Evolutionary conservation across 2,797 vertebrate species (phyloP).

Genomic region (Protonibea diacanthus): DNA sequence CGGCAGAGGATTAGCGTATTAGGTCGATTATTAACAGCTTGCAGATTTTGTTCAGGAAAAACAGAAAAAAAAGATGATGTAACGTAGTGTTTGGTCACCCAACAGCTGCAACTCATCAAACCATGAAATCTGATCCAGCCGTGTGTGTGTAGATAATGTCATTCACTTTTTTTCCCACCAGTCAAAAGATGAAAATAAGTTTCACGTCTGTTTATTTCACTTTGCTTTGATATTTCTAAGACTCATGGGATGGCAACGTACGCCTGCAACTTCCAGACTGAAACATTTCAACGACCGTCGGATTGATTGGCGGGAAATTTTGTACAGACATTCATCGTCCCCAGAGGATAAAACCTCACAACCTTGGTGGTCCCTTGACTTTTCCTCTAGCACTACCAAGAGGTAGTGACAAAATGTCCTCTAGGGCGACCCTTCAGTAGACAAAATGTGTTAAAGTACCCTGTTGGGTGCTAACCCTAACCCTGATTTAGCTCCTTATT

Average conservation of each 20-base stretch:
- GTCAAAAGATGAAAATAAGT: neutral
- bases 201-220: no score
- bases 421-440: no score
- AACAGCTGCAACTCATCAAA: constrained; percentile 26
- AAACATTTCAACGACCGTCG: neutral
- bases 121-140: constrained; percentile 15
- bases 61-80: constrained; percentile 11
- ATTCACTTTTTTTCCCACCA: neutral
- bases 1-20: constrained; percentile 19
- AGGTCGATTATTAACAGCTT: constrained; percentile 11
- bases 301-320: neutral
- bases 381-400: neutral
- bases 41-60: constrained; percentile 20
- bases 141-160: constrained; percentile 8
- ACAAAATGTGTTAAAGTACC: no score
- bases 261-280: neutral
- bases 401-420: neutral
- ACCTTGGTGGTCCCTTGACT: neutral
- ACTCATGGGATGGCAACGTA: neutral
- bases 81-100: constrained; percentile 22
- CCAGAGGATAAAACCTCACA: neutral
- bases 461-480: no score
- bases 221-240: neutral
- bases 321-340: neutral
- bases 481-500: no score